phyloP scores from a whole-genome alignment of 2,113 vertebrate species.

The Perca fluviatilis region DNA sequence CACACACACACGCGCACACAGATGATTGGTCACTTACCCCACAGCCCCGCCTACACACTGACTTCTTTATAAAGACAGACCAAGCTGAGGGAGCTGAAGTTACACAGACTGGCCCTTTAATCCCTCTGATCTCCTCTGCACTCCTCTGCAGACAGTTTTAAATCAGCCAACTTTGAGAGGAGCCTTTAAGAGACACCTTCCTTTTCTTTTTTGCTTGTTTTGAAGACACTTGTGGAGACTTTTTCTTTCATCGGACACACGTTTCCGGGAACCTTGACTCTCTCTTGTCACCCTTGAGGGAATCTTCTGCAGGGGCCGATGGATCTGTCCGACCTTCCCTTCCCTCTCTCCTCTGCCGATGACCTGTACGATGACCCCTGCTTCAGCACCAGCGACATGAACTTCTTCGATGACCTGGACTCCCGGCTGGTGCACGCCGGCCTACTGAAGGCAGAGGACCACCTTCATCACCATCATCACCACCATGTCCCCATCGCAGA shows the following conservation, averaged over 20 bases:
- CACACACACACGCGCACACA: slow-evolving; percentile 45
- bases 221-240: background rate
- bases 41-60: slow-evolving; percentile 41
- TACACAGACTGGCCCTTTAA: slow-evolving; percentile 65
- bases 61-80: slow-evolving; percentile 59
- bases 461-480: slow-evolving; percentile 49
- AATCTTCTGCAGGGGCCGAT: slow-evolving; percentile 29
- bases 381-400: slow-evolving; percentile 94
- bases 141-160: background rate
- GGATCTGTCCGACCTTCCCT: slow-evolving; percentile 76
- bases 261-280: background rate
- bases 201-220: background rate
- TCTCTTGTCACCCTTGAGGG: background rate
- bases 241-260: background rate
- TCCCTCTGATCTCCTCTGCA: background rate
- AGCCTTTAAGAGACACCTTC: background rate
- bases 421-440: slow-evolving; percentile 90
- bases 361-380: slow-evolving; percentile 97
- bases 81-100: slow-evolving; percentile 37
- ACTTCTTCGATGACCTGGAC: slow-evolving; percentile 97
- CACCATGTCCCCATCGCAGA: slow-evolving; percentile 64
- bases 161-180: slow-evolving; percentile 9
- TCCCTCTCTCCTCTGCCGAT: slow-evolving; percentile 89
- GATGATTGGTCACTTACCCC: slow-evolving; percentile 51
- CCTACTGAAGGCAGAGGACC: slow-evolving; percentile 89